Conservation (phyloP, 2,113 vertebrate species). For the Sturnira hondurensis region DNA sequence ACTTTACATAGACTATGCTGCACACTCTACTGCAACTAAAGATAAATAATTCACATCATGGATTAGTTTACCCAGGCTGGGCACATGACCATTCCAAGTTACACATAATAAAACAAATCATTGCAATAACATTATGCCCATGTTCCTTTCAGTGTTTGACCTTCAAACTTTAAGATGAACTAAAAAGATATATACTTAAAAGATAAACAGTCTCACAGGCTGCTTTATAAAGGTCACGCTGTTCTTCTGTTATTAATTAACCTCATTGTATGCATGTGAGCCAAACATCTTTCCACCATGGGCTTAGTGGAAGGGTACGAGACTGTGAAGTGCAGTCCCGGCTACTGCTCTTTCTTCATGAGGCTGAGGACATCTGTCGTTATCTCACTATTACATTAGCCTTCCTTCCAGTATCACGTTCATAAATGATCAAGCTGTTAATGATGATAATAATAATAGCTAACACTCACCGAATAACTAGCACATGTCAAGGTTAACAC, state of each 20-base stretch:
- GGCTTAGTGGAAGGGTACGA: not conserved
- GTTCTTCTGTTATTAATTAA: conserved; percentile 60
- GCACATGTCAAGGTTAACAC: not conserved
- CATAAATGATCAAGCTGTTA: not conserved
- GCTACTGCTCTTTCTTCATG: not conserved
- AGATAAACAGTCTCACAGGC: not conserved
- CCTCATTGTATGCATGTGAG: not conserved
- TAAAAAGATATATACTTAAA: conserved; percentile 11
- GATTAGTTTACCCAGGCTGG: conserved; percentile 34
- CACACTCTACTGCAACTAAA: not conserved
- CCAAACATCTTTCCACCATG: conserved; percentile 5
- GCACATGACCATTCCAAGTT: not conserved
- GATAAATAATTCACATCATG: not conserved
- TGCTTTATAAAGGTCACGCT: conserved; percentile 32
- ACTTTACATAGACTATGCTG: not conserved
- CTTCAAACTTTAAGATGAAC: conserved; percentile 54
- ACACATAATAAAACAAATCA: conserved; percentile 53
- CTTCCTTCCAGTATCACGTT: not conserved
- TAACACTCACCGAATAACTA: not conserved
- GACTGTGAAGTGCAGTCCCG: not conserved
- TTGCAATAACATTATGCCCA: conserved; percentile 14
- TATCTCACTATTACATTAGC: not conserved
- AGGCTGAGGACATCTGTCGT: not conserved
- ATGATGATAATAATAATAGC: not conserved
- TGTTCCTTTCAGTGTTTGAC: conserved; percentile 24